These are phyloP conservation scores for Meliscaeva auricollis DNA, from an alignment of 2,888 invertebrate genomes.

Conservation along the genomic window DNA sequence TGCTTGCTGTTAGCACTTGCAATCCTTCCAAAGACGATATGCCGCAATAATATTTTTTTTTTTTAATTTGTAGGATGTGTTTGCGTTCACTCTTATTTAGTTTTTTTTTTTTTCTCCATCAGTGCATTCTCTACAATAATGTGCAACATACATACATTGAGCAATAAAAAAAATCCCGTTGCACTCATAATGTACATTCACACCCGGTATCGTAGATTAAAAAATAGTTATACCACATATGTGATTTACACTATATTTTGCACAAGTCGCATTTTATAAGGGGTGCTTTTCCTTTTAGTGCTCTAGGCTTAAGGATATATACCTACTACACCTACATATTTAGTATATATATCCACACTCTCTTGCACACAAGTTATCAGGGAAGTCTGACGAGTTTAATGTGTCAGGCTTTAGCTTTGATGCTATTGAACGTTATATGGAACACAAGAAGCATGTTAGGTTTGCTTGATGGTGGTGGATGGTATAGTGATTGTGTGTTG, in stretches of 20 bases:
- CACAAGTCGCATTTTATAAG: conserved; percentile 14
- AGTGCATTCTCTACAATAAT: no score
- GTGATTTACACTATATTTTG: conserved; percentile 17
- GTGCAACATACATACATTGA: neutral
- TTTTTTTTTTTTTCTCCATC: no score
- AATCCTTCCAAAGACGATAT: no score
- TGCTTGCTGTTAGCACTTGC: no score
- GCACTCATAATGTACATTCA: neutral
- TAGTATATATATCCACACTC: neutral
- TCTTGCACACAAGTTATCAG: neutral
- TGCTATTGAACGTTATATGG: conserved; percentile 27
- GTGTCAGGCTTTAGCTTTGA: conserved; percentile 33
- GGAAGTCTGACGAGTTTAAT: conserved; percentile 26
- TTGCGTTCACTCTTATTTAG: no score
- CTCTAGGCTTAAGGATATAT: conserved; percentile 9
- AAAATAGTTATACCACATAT: conserved; percentile 10
- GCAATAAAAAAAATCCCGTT: conserved; percentile 21
- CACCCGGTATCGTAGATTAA: conserved; percentile 10
- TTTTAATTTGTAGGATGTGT: no score
- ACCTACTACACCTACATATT: neutral
- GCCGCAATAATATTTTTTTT: no score
- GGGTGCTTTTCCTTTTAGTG: conserved; percentile 1
- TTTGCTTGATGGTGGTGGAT: neutral
- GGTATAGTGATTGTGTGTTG: neutral
- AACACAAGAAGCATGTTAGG: conserved; percentile 24